Evolutionary conservation across 1,140 invertebrate genomes (phyloP), one percentile per base, ranked within the genome.

Genomic region (Scaptomyza hsui): DNA sequence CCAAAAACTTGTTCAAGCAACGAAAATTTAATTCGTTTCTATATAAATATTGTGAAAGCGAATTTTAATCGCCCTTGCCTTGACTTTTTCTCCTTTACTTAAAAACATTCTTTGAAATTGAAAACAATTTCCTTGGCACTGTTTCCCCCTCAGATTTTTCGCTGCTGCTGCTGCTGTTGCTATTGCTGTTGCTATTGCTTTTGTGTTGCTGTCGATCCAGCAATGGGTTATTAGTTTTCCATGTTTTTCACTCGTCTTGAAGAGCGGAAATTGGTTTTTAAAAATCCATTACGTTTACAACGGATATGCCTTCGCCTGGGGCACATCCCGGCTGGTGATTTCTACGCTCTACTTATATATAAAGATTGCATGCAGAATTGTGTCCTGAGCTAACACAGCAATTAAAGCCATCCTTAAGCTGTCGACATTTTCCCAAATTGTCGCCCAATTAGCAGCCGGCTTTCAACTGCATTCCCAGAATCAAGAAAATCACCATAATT

Each of bases 21-120:
- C 55, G 75, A 78, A 88, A 88, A 88, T 88, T 78, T 88, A 88
- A 88, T 88, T 88, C 88, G 67, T 72, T 88, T 88, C 71, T 82
- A 88, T 81, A 88, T 88, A 88, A 88, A 88, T 88, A 88, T 88
- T 88, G 71, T 77, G 82, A 85, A 86, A 85, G 81, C 85, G 81
- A 80, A 81, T 80, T 85, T 85, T 81, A 85, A 85, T 85, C 81
- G 81, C 67, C 21, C 60, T 48, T 29, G 26, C 52, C 72, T 52
- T 72, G 41, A 65, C 56, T 71, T 70, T 65, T 47, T 47, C 44
- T 44, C n/a, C 63, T 65, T 79, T 65, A 60, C 64, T 60, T 61
- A 88, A 82, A 63, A 82, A 63, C 26, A 86, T 88, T 88, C 68
- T 71, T 72, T 65, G 68, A 88, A 82, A 88, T 77, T 75, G 82